Evolutionary conservation across 2,113 vertebrate species (phyloP), one percentile per base, ranked within the genome.

Genomic region (Larimichthys crocea): DNA sequence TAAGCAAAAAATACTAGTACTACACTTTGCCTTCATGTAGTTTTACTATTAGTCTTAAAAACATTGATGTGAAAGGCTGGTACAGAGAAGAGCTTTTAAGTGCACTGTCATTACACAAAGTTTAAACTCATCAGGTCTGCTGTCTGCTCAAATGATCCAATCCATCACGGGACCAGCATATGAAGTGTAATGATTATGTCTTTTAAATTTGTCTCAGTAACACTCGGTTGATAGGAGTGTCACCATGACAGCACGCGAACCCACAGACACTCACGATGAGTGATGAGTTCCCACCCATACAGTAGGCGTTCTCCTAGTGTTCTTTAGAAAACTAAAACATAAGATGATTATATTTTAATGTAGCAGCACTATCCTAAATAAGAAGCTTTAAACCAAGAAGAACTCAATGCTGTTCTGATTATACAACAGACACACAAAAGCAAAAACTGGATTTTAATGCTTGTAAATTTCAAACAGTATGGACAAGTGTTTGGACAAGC

Each of bases 121-220:
- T 80, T 86, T 89, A 89, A 86, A 84, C 75, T 83, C 74, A 77
- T 65, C 52, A 24, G 52, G 70, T 80, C n/a, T n/a, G 64, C 14
- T 74, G 76, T 77, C 29, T 63, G 76, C 48, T 88, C 80, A 70
- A 82, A 81, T 59, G 48, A 84, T 68, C 61, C 22, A 83, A 80
- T 86, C 88, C 62, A 70, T 79, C 68, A 86, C 68, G 67, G 57
- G 31, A 66, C 24, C 55, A 63, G 40, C 70, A 70, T 74, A 35
- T 35, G 62, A 56, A 52, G 15, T 68, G 67, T 69, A 87, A 91
- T 85, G 82, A 88, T 80, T 46, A 77, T 89, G 79, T 56, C 83
- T 89, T 84, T 82, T 89, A 86, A 88, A 93, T 88, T 67, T 60
- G 62, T 77, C 82, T 82, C 82, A 44, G 71, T 70, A 60, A 77